Base-by-base conservation (phyloP, 1,140 invertebrate species). In the Bombus polaris region DNA sequence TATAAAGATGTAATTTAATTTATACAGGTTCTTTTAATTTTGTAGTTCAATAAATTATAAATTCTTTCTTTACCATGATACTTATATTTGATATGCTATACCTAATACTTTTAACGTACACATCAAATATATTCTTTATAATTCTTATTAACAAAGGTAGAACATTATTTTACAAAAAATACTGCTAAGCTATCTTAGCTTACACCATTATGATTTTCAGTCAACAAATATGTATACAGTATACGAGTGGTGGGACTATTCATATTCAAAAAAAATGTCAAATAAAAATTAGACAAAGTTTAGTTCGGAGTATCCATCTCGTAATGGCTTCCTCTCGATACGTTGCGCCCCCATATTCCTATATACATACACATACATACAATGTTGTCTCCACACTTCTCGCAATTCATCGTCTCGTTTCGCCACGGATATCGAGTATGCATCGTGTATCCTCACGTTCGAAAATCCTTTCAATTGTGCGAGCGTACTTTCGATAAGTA, bases 401-500 rank as follows among this genome's bases (percentile, higher is more conserved):
- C 25, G 42, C 53, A 66, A 39, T 68, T 68, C 44, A 57, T 62
- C 73, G 71, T 75, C 81, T 66, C 65, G 37, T 59, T 42, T n/a
- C 37, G 68, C 37, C n/a, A 42, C 68, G 62, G 42, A 66, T 57
- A 83, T 78, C 35, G 81, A 78, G 68, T 66, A 70, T 28, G 65
- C 37, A 57, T 78, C 81, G 73, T 28, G 81, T 83, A 74, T 65
- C 42, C 62, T 78, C 35, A 59, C 44, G n/a, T 42, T 78, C 35
- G 62, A 77, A 77, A 68, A 83, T 83, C 59, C 62, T 77, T 83
- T 77, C 59, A 77, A 70, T 77, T 47, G 70, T 71, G 35, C n/a
- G 44, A 77, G 81, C 81, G 73, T 47, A 70, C 74, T 83, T 83
- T 78, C 74, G 81, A 68, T 83, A 77, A 83, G 81, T 83, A 78